Evolutionary conservation across 1,140 invertebrate species (phyloP).

Genomic region (Solenopsis fugax): DNA sequence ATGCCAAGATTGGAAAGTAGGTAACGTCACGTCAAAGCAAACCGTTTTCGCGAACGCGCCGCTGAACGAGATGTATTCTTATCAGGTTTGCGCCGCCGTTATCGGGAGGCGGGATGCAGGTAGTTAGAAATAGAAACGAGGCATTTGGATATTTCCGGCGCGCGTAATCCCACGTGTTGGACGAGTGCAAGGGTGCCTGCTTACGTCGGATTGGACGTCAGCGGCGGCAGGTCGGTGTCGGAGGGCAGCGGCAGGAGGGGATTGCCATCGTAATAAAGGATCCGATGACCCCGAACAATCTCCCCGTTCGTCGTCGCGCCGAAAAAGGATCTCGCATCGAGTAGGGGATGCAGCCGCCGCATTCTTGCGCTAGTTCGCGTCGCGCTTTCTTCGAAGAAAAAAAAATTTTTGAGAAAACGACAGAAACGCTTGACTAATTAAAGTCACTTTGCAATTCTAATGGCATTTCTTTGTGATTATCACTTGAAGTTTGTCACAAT

Average conservation of each 20-base stretch:
- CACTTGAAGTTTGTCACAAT: not conserved
- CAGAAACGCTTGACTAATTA: not conserved
- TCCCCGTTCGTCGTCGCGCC: constrained; percentile 32
- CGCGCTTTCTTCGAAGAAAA: constrained; percentile 22
- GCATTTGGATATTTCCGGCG: constrained; percentile 69
- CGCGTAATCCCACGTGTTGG: constrained; percentile 67
- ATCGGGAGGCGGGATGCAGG: constrained; percentile 13
- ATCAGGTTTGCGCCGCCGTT: not conserved
- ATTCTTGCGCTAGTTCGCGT: not conserved
- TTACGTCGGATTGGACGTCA: constrained; percentile 2
- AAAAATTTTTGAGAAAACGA: not conserved
- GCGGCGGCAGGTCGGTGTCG: not conserved
- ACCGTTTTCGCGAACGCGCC: not conserved
- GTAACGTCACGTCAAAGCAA: not conserved
- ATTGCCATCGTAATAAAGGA: constrained; percentile 75
- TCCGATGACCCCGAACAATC: constrained; percentile 75
- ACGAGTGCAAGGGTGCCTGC: constrained; percentile 44
- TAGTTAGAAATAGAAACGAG: constrained; percentile 56
- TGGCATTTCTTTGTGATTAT: not conserved
- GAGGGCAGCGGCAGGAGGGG: constrained; percentile 3
- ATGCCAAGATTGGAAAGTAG: constrained; percentile 7
- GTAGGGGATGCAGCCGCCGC: not conserved
- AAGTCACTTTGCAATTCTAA: constrained; percentile 14
- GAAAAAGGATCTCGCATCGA: constrained; percentile 56
- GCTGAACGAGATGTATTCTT: not conserved